A percentile compares a stretch with the other conserved stretches of the same genome.
Conservation (phyloP, 2,113 vertebrate genomes). For the Pycnonotus jocosus region DNA sequence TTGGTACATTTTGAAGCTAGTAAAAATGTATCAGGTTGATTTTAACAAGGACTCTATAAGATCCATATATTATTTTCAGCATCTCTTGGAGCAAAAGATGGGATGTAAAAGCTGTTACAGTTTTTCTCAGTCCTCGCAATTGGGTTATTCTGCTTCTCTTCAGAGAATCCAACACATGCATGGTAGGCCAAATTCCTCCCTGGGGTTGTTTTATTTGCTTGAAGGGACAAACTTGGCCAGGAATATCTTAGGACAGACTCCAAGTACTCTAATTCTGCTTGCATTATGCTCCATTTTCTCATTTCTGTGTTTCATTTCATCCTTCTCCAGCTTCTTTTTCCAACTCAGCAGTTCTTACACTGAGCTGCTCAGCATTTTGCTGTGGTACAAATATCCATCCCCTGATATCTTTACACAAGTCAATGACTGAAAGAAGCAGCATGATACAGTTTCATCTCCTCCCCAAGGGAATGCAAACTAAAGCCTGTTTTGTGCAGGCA, state of each 20-base stretch:
- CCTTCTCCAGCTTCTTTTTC: constrained; percentile 35
- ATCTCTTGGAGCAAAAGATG: background rate
- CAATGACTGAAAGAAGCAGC: background rate
- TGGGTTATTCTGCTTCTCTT: constrained; percentile 27
- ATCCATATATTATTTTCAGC: background rate
- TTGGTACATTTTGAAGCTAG: background rate
- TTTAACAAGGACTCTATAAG: background rate
- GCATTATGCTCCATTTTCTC: constrained; percentile 29
- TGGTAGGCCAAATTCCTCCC: constrained; percentile 1
- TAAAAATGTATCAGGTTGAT: background rate
- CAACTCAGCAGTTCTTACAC: constrained; percentile 33
- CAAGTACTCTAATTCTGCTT: constrained; percentile 30
- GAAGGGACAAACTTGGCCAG: constrained; percentile 39
- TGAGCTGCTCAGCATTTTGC: constrained; percentile 30
- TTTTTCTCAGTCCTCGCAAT: background rate
- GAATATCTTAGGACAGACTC: constrained; percentile 24
- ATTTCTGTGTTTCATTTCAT: constrained; percentile 46
- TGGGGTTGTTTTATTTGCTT: constrained; percentile 33
- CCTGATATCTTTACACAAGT: background rate
- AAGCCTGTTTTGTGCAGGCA: background rate
- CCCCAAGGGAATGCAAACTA: background rate
- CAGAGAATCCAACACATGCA: background rate
- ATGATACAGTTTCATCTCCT: background rate
- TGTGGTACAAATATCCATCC: background rate
- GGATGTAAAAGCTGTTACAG: background rate